Percentiles rank a stretch among this genome's conserved stretches.
These are phyloP conservation scores for Neodiprion lecontei DNA, from an alignment of 1,140 invertebrate species.

Conservation along the genomic window DNA sequence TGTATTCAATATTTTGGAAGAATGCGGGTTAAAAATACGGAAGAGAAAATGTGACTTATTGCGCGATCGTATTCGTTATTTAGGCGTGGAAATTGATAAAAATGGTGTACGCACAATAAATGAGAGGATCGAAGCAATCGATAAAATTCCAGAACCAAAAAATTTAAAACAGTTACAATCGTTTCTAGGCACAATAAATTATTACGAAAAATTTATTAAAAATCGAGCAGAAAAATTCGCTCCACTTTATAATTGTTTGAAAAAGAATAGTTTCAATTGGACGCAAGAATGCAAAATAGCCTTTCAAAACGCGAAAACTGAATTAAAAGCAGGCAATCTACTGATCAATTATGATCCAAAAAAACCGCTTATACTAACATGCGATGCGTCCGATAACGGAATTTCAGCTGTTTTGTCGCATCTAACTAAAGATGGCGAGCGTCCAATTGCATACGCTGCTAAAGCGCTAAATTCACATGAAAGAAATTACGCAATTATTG, in stretches of 20 bases:
- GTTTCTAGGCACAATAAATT: too few species aligned
- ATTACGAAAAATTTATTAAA: too few species aligned
- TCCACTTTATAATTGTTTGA: background rate
- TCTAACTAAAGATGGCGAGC: conserved; percentile 2
- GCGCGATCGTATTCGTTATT: background rate
- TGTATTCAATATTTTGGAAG: too few species aligned
- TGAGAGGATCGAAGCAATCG: too few species aligned
- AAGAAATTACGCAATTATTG: conserved; percentile 58
- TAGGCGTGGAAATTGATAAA: background rate
- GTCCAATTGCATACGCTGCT: conserved; percentile 37
- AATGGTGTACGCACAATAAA: too few species aligned
- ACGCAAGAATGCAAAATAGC: background rate
- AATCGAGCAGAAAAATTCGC: too few species aligned
- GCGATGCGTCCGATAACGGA: background rate
- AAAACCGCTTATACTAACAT: too few species aligned
- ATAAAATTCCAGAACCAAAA: too few species aligned
- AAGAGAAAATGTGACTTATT: too few species aligned
- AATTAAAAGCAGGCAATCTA: background rate
- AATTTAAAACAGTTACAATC: too few species aligned
- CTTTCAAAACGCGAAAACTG: background rate
- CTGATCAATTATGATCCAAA: too few species aligned
- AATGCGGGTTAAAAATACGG: too few species aligned
- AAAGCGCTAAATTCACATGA: conserved; percentile 33
- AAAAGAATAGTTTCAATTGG: background rate
- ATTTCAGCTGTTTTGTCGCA: background rate